Evolutionary conservation across 1,140 invertebrate species (phyloP).

Genomic region (Holotrichia oblita): DNA sequence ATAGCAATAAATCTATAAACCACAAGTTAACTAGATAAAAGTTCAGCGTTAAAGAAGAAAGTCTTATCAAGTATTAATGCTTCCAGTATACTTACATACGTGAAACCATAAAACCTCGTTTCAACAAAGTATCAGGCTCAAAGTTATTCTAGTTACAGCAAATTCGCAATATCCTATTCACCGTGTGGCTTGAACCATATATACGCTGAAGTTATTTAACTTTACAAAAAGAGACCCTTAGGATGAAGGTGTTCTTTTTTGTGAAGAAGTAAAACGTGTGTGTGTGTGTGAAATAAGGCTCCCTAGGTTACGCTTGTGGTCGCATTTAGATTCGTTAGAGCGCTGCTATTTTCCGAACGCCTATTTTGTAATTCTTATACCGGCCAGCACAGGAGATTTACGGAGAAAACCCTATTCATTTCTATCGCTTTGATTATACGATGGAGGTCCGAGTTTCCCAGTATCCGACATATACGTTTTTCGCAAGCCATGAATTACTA

Average conservation of each 20-base stretch:
- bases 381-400: slow-evolving; percentile 1
- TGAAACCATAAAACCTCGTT: no score
- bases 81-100: no score
- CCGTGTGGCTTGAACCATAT: no score
- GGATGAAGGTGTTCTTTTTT: not conserved
- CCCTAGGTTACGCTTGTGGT: not conserved
- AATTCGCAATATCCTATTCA: no score
- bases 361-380: slow-evolving; percentile 2
- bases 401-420: not conserved
- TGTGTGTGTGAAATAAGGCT: not conserved
- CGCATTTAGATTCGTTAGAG: not conserved
- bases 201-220: not conserved
- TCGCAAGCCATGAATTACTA: not conserved
- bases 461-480: slow-evolving; percentile 4
- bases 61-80: no score
- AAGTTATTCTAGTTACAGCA: no score
- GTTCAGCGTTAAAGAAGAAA: no score
- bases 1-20: no score
- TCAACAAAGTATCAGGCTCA: no score
- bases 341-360: not conserved
- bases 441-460: not conserved
- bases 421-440: not conserved
- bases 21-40: no score
- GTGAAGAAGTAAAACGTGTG: not conserved
- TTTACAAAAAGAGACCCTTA: not conserved